Conservation (phyloP, 2,888 invertebrate genomes). For the Yponomeuta cagnagella region DNA sequence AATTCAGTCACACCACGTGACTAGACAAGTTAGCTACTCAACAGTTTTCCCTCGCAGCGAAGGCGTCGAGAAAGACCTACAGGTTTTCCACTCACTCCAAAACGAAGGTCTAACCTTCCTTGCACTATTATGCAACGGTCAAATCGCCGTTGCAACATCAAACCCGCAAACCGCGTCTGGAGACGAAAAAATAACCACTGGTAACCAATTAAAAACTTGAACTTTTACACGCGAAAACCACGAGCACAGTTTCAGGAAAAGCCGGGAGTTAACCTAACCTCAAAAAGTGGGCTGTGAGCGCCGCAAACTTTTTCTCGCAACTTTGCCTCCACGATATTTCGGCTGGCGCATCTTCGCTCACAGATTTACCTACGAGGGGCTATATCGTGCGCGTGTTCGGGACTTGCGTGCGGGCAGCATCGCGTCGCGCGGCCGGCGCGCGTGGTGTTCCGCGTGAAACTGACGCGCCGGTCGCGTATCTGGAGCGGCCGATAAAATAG, state of each 20-base stretch:
- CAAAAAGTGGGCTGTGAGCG: constrained; percentile 23
- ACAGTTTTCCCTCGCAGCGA: constrained; percentile 6
- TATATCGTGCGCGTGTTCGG: constrained; percentile 55
- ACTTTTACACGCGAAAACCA: constrained; percentile 27
- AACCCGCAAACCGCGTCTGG: constrained; percentile 24
- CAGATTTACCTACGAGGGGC: constrained; percentile 49
- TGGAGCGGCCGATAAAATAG: constrained; percentile 45
- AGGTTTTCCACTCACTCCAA: constrained; percentile 51
- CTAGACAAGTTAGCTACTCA: constrained; percentile 20
- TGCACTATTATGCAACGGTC: constrained; percentile 70
- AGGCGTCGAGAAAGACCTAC: constrained; percentile 30
- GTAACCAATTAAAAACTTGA: constrained; percentile 15
- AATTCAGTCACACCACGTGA: constrained; percentile 40
- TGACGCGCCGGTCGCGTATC: constrained; percentile 42
- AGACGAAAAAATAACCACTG: constrained; percentile 44
- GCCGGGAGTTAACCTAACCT: constrained; percentile 50
- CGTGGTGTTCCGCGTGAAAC: constrained; percentile 58
- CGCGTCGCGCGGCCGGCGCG: constrained; percentile 38
- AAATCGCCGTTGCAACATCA: constrained; percentile 21
- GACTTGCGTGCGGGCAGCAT: constrained; percentile 3
- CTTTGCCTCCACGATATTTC: constrained; percentile 48
- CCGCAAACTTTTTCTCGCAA: constrained; percentile 27
- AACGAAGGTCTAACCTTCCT: constrained; percentile 35
- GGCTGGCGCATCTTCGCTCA: constrained; percentile 36
- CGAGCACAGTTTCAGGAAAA: constrained; percentile 36